A percentile compares a stretch with the other conserved stretches of the same genome.
phyloP scores from a whole-genome alignment of 2,797 vertebrate species.

The Eidolon dupreanum region DNA sequence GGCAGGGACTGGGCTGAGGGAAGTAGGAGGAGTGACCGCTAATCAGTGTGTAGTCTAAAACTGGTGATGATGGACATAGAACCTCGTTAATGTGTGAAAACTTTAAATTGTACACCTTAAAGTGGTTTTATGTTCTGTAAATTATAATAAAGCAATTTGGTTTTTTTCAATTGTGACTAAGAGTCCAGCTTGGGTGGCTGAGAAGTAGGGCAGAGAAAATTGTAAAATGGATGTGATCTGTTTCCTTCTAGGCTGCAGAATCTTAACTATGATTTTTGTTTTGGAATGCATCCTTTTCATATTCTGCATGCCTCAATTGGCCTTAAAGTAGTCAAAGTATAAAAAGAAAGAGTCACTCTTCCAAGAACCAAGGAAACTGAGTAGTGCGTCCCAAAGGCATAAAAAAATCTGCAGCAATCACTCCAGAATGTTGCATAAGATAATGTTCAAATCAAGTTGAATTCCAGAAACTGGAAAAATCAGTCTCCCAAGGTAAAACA shows the following conservation, averaged over 20 bases:
- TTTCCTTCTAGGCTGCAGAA: neutral
- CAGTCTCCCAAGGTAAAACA: neutral
- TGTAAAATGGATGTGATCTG: neutral
- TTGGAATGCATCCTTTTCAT: neutral
- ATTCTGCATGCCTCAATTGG: neutral
- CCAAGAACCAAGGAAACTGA: neutral
- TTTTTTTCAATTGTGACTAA: neutral
- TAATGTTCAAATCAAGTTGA: neutral
- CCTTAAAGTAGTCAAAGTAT: neutral
- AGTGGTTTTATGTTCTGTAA: neutral
- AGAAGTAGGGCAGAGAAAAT: neutral
- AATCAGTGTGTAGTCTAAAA: neutral
- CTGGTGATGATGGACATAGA: neutral
- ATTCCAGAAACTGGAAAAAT: neutral
- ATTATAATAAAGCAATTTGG: neutral
- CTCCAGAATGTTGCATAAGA: neutral
- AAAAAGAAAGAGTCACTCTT: neutral
- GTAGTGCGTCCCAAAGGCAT: neutral
- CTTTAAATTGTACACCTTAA: neutral
- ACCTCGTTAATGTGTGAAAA: neutral
- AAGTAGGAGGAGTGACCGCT: neutral
- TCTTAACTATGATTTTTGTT: neutral
- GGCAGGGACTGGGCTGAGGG: neutral
- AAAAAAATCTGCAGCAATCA: neutral
- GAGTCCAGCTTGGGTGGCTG: neutral